Conservation (phyloP, 2,888 invertebrate species). For the Xiphydria camelus region DNA sequence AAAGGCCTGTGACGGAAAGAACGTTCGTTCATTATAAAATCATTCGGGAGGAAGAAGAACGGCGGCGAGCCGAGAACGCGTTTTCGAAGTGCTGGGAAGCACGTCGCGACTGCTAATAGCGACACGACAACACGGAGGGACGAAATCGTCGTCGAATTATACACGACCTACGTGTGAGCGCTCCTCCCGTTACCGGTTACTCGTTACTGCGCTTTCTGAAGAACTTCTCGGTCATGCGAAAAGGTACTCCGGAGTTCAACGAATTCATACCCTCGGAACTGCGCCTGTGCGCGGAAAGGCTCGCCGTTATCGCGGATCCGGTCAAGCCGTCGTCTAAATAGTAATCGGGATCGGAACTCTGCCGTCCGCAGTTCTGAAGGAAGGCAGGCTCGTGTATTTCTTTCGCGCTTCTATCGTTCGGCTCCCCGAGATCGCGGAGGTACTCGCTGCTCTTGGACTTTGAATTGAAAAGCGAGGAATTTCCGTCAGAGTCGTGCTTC, state of each 20-base stretch:
- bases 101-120: no score
- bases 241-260: conserved; percentile 27
- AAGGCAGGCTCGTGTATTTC: conserved; percentile 8
- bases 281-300: conserved; percentile 29
- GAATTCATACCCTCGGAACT: conserved; percentile 38
- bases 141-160: no score
- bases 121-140: no score
- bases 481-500: conserved; percentile 31
- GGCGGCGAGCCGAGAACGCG: no score
- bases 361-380: conserved; percentile 10
- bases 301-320: conserved; percentile 28
- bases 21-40: conserved; percentile 1
- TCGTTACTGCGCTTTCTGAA: conserved; percentile 25
- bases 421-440: conserved; percentile 25
- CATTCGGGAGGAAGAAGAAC: no score
- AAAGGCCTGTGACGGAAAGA: conserved; percentile 61
- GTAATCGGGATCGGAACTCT: conserved; percentile 25
- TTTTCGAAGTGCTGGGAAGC: no score
- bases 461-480: conserved; percentile 27
- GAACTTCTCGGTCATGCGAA: conserved; percentile 33
- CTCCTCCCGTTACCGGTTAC: conserved; percentile 6
- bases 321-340: conserved; percentile 8
- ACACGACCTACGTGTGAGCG: no score
- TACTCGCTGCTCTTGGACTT: conserved; percentile 39
- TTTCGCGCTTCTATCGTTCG: conserved; percentile 16